phyloP scores from a whole-genome alignment of 2,888 invertebrate species.

The Drosophila tanythrix region DNA sequence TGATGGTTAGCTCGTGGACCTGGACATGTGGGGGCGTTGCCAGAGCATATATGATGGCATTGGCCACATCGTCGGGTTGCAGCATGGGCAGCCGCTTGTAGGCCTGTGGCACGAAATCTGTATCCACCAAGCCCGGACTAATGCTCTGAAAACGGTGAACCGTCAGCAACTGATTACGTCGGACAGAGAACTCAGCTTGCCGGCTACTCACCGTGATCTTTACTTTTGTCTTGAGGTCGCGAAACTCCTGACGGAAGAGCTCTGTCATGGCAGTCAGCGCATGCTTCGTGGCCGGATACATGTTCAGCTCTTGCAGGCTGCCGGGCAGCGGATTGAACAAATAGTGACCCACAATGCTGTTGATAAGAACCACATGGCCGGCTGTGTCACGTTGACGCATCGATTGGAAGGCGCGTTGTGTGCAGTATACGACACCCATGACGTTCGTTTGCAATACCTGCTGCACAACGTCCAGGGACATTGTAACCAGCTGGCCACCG shows the following conservation, averaged over 20 bases:
- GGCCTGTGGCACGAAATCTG: conserved; percentile 81
- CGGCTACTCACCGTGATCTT: conserved; percentile 77
- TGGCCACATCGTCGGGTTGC: conserved; percentile 73
- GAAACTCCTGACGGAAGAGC: conserved; percentile 82
- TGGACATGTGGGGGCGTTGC: conserved; percentile 77
- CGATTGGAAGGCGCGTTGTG: conserved; percentile 84
- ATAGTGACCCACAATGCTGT: conserved; percentile 83
- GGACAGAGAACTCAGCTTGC: no score
- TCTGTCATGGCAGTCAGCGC: conserved; percentile 82
- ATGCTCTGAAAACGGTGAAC: conserved; percentile 76
- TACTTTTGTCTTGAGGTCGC: conserved; percentile 66
- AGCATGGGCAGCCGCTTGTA: conserved; percentile 63
- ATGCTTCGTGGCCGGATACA: conserved; percentile 81
- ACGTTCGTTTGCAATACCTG: conserved; percentile 85
- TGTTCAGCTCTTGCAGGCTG: conserved; percentile 69
- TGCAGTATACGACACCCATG: conserved; percentile 84
- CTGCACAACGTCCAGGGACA: conserved; percentile 58
- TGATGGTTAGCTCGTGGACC: conserved; percentile 78
- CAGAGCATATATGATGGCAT: conserved; percentile 71
- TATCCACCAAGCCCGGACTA: conserved; percentile 85
- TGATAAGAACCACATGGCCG: conserved; percentile 85
- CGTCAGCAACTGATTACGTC: neutral
- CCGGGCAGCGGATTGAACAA: conserved; percentile 75
- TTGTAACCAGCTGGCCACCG: conserved; percentile 64
- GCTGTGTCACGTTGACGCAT: conserved; percentile 83